A percentile compares a stretch with the other conserved stretches of the same genome.
Conservation (phyloP, 2,113 vertebrate genomes). For the Formicarius rufipectus region DNA sequence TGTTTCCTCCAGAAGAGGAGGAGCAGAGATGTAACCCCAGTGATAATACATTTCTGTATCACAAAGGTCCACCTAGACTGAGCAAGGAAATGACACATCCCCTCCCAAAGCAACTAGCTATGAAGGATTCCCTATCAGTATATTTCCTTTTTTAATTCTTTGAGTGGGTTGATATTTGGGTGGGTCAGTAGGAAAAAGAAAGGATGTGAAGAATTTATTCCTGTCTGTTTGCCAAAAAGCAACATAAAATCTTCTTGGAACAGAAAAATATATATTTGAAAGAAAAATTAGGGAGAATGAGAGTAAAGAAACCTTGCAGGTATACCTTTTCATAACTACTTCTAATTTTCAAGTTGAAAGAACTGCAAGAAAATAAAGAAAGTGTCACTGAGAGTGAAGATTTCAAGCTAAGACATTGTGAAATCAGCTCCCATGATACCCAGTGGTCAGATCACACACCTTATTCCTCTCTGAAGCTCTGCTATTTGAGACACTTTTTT, state of each 20-base stretch:
- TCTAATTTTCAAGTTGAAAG: neutral
- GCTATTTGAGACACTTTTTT: neutral
- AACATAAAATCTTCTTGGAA: neutral
- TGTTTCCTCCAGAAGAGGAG: neutral
- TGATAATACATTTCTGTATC: neutral
- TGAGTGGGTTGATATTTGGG: neutral
- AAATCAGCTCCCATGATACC: neutral
- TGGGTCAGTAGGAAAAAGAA: neutral
- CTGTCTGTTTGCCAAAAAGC: neutral
- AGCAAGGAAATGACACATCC: neutral
- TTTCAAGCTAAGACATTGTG: neutral
- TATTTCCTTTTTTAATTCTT: neutral
- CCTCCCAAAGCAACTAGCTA: neutral
- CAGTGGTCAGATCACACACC: rapidly evolving
- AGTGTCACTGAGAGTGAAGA: neutral
- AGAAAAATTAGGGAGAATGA: neutral
- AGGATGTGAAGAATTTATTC: neutral
- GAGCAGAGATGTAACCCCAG: neutral
- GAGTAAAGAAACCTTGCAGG: neutral
- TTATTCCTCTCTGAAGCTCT: neutral
- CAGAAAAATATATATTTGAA: neutral
- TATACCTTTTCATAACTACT: neutral
- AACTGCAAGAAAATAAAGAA: neutral
- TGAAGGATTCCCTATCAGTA: neutral
- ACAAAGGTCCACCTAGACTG: neutral